Percentiles rank a stretch among this genome's conserved stretches.
Evolutionary conservation across 1,140 invertebrate genomes (phyloP).

Genomic region (Heliconius eleuchia): DNA sequence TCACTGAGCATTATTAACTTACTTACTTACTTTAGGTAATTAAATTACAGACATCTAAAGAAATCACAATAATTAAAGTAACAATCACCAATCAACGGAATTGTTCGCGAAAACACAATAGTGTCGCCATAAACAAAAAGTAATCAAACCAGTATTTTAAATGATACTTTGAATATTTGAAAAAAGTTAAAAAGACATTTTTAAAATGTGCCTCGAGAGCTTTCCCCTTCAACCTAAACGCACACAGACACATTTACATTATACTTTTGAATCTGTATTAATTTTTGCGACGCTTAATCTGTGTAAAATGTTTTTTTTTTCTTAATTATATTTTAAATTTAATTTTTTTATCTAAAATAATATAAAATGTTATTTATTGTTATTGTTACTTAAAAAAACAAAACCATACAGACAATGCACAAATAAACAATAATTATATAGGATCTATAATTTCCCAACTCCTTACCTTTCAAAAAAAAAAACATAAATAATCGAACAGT

Average conservation of each 20-base stretch:
- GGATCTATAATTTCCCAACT: slow-evolving; percentile 49
- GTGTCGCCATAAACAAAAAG: slow-evolving; percentile 21
- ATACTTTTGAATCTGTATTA: slow-evolving; percentile 12
- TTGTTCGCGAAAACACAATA: slow-evolving; percentile 23
- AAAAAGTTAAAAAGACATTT: slow-evolving; percentile 67
- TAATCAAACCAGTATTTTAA: slow-evolving; percentile 33
- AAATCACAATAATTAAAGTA: slow-evolving; percentile 13
- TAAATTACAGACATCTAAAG: slow-evolving; percentile 7
- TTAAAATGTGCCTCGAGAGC: slow-evolving; percentile 59
- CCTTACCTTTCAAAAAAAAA: slow-evolving; percentile 67
- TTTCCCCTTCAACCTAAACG: slow-evolving; percentile 61
- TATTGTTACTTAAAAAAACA: slow-evolving; percentile 19
- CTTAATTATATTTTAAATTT: not conserved
- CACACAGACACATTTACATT: slow-evolving; percentile 46
- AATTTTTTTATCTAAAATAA: not conserved
- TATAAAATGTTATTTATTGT: not conserved
- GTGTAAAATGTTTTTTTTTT: not conserved
- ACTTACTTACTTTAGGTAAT: no score
- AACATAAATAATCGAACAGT: slow-evolving; percentile 73
- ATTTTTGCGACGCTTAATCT: slow-evolving; percentile 17
- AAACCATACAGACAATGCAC: slow-evolving; percentile 35
- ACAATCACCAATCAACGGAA: slow-evolving; percentile 18
- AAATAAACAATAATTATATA: slow-evolving; percentile 42
- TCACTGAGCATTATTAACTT: not conserved
- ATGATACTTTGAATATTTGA: slow-evolving; percentile 54